Conservation (phyloP, 2,888 invertebrate genomes). For the Machimus atricapillus region DNA sequence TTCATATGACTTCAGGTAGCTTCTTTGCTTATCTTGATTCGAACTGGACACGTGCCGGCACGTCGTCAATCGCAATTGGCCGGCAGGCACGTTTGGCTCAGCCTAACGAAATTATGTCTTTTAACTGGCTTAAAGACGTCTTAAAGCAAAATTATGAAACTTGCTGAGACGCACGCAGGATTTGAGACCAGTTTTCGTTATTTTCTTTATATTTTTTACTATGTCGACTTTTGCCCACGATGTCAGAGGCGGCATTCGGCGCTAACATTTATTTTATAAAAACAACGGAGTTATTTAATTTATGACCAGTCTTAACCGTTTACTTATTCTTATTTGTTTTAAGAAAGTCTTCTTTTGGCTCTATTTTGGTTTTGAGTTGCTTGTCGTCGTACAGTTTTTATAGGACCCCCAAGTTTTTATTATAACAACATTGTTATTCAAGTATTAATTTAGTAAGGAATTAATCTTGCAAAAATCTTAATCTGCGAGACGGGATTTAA, state of each 20-base stretch:
- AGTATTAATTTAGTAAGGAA: neutral
- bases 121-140: conserved; percentile 20
- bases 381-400: neutral
- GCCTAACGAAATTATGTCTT: conserved; percentile 26
- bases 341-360: neutral
- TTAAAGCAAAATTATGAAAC: conserved; percentile 25
- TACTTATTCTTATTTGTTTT: neutral
- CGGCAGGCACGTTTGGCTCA: neutral
- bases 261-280: neutral
- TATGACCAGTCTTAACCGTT: neutral
- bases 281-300: neutral
- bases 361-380: neutral
- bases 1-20: conserved; percentile 24
- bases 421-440: neutral
- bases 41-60: conserved; percentile 13
- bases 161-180: neutral
- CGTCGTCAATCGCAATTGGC: conserved; percentile 24
- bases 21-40: conserved; percentile 19
- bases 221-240: neutral
- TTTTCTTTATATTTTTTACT: neutral
- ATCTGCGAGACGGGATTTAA: too few species aligned
- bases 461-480: neutral
- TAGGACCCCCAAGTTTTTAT: neutral
- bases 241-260: neutral
- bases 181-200: neutral